Evolutionary conservation across 92 coral and sea anemone genomes (phyloP), one percentile per base, ranked within the genome.

Genomic region (Micromussa lordhowensis): DNA sequence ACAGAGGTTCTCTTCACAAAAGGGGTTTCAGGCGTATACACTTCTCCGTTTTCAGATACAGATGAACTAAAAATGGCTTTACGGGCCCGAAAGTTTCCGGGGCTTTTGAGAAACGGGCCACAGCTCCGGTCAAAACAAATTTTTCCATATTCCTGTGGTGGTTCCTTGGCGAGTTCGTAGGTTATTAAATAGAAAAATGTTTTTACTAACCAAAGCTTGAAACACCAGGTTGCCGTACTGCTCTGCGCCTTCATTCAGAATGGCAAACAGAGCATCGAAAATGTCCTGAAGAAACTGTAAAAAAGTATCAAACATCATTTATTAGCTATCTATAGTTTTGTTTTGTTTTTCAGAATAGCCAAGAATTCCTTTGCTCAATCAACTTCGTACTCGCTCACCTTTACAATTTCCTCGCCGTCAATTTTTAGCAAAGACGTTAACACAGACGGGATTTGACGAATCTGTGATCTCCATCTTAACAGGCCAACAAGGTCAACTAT

Each of bases 241-340:
- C 58, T 98, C 98, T 26, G 88, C 83, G 49, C 95, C 90, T 81
- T 98, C 99, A 75, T 94, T 94, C 79, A 96, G 88, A 91, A 98
- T 96, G 68, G 94, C 92, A 68, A 98, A 98, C 86, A 98, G 80
- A 11, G 99, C 99, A 86, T 98, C 99, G 81, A 98, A 95, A 70
- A 96, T 98, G 90, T 98, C 99, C 89, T 98, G 99, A 74, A 98
- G 98, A 78, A 98, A 98, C 99, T 98, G 93, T 36, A 80, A 78
- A 82, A 40, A 54, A 86, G 10, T 57, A 70, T 73, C 30, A 51
- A 63, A 81, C 54, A 59, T 36, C 24, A 59, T n/a, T n/a, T n/a
- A n/a, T 22, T 22, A 63, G 19, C 18, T 13, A 8, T n/a, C 21
- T 72, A 18, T 38, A n/a, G 31, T 13, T 51, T 32, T 30, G 79